These are phyloP conservation scores for Gallinago undulata DNA, from an alignment of 2,113 vertebrate species.

Conservation along the genomic window DNA sequence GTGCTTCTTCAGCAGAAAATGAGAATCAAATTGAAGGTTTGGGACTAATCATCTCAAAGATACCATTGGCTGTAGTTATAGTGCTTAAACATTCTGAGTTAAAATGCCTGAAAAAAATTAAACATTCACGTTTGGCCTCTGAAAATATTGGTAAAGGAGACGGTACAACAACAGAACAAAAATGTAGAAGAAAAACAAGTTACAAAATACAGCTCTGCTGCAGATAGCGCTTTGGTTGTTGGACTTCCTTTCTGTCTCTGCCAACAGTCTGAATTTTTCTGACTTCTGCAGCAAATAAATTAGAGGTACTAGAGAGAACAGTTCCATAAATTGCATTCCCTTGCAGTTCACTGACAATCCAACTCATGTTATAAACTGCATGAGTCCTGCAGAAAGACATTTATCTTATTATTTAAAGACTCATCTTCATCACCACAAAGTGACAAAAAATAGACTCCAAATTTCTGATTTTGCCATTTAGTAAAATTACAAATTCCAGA, in stretches of 20 bases:
- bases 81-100: not conserved
- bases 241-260: not conserved
- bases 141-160: not conserved
- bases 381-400: not conserved
- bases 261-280: not conserved
- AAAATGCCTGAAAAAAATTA: not conserved
- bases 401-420: not conserved
- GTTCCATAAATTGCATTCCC: not conserved
- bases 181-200: not conserved
- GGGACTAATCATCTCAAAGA: not conserved
- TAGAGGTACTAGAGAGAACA: not conserved
- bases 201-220: not conserved
- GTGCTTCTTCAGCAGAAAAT: not conserved
- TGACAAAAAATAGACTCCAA: not conserved
- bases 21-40: not conserved
- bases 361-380: not conserved
- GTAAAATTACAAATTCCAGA: not conserved
- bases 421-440: not conserved
- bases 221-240: not conserved
- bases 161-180: not conserved
- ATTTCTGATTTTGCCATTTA: not conserved
- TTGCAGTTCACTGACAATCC: not conserved
- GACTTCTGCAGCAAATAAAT: not conserved
- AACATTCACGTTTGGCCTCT: not conserved
- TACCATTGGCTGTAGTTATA: not conserved